Evolutionary conservation across 30 jellyfish, hydroid and myxozoan species (phyloP), one percentile per base, ranked within the genome.

Genomic region (Cassiopea andromeda): DNA sequence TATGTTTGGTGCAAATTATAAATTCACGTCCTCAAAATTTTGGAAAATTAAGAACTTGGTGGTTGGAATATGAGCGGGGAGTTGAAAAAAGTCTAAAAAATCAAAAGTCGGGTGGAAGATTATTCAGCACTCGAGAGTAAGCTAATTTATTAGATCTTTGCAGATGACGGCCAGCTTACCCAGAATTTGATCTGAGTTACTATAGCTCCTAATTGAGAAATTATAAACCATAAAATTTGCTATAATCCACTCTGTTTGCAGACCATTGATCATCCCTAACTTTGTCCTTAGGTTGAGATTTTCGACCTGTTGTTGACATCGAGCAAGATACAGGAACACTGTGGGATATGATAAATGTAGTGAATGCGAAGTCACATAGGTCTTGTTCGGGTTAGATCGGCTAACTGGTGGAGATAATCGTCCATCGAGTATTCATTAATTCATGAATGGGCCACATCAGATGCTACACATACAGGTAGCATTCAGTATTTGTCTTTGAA

Each of bases 401-500:
- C 6, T 12, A 70, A 70, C 79, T 70, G 54, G 38, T n/a, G 17
- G 79, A 67, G 79, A 70, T 70, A 8, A 8, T 43, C 15, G 17
- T 18, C 57, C 27, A 6, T 43, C 16, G 54, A 70, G 14, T 70
- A 75, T 75, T 75, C 84, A 75, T 50, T 48, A 4, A 46, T 75
- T 44, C 47, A 75, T 46, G 68, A 47, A 80, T 48, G 19, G 71
- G 71, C 27, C 80, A 61, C 71, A 47, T 9, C 71, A 46, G 84
- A 47, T 50, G 14, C 60, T 80, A 80, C 88, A 60, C 18, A 12
- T 60, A 70, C 91, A 83, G 91, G 91, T 83, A 19, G n/a, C 47
- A 68, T 83, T 83, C 91, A 83, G 64, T 57, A 83, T 83, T 83
- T 46, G 70, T 76, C 91, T 73, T 83, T 69, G 44, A 46, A 5